phyloP scores from a whole-genome alignment of 1,140 invertebrate genomes.

The Bombus haemorrhoidalis region DNA sequence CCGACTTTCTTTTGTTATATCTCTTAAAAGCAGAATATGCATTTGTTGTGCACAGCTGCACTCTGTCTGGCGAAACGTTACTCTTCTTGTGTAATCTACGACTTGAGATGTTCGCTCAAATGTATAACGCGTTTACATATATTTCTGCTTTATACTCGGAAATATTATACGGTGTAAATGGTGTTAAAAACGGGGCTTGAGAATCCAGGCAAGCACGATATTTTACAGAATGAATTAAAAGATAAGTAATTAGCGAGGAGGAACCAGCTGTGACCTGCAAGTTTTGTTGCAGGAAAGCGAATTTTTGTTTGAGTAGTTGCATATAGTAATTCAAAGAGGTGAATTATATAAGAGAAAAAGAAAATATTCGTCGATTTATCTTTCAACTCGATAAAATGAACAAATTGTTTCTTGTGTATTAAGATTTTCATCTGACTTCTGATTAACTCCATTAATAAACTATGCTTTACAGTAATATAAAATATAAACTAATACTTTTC shows the following conservation, averaged over 20 bases:
- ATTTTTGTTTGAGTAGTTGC: no score
- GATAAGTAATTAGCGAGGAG: not conserved
- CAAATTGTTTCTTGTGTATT: no score
- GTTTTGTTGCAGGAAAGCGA: not conserved
- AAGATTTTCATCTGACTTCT: no score
- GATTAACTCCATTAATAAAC: no score
- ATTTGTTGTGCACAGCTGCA: not conserved
- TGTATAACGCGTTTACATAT: not conserved
- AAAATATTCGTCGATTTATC: no score
- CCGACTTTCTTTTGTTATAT: not conserved
- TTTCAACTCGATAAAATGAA: no score
- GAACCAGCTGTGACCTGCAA: not conserved
- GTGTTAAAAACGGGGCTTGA: not conserved
- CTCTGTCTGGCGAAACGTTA: not conserved
- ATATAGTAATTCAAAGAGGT: no score
- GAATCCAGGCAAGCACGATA: not conserved
- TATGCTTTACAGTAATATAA: no score
- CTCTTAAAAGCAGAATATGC: not conserved
- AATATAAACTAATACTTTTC: no score
- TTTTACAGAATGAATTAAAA: not conserved
- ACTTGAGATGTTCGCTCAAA: not conserved
- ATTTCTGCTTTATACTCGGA: not conserved
- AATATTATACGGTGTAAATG: not conserved
- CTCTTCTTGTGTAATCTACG: constrained; percentile 1
- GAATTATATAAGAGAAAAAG: no score